Evolutionary conservation across 2,797 vertebrate genomes (phyloP).

Genomic region (Gallinago nigripennis): DNA sequence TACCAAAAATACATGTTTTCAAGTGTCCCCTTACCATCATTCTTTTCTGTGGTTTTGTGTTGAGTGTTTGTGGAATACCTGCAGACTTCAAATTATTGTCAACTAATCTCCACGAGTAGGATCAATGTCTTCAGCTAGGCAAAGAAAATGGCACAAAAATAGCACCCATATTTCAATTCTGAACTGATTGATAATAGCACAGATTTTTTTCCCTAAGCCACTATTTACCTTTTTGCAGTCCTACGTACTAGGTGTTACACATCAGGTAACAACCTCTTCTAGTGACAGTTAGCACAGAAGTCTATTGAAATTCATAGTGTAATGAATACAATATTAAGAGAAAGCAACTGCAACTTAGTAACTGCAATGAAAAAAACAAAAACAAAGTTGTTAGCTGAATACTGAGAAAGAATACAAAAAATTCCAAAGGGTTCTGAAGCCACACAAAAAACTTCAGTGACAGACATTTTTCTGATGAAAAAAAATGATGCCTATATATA

Average conservation of each 20-base stretch:
- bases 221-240: neutral
- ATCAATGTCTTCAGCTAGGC: neutral
- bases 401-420: neutral
- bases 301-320: neutral
- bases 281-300: neutral
- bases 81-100: neutral
- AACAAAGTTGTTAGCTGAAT: neutral
- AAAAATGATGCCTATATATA: neutral
- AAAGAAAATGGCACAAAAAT: neutral
- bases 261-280: neutral
- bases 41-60: neutral
- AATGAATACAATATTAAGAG: neutral
- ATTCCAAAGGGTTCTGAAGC: neutral
- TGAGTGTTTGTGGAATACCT: neutral
- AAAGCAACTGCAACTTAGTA: neutral
- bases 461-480: neutral
- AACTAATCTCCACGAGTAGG: neutral
- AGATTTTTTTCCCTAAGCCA: neutral
- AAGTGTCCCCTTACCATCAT: neutral
- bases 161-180: neutral
- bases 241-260: neutral
- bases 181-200: neutral
- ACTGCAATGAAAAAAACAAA: neutral
- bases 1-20: neutral
- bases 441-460: neutral